Base-by-base conservation (phyloP, 1,140 invertebrate genomes). In the Monomorium pharaonis region DNA sequence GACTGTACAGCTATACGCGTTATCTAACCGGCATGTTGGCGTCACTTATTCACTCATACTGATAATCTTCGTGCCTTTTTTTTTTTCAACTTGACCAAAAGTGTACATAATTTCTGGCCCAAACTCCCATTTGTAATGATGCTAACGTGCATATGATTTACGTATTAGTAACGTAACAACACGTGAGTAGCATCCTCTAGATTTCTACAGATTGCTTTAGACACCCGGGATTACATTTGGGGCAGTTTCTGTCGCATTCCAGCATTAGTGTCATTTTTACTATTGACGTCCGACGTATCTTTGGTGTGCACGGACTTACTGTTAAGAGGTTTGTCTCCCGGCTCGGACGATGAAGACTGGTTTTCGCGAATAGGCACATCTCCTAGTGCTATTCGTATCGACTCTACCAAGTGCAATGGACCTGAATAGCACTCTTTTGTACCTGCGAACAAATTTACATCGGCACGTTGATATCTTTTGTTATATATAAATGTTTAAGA, bases 371-470 rank as follows among this genome's bases (percentile, higher is more conserved):
- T 42, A 69, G 86, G 14, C 92, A 95, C 95, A 60, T 96, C 94
- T 89, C 94, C 95, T 49, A 97, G 88, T 47, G 96, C 96, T 92
- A 95, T 95, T 89, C 96, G 95, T 84, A 97, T 96, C n/a, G 96
- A 95, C 80, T 97, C 95, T 83, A 97, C 94, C 80, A 97, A 89
- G 72, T 96, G 92, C 9, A 96, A 94, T 10, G 96, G 95, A 84
- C 96, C 96, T 49, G 94, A 92, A 91, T 96, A 95, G 76, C 95
- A 96, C 86, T 96, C 92, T 94, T 97, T 97, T 65, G 95, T 96
- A 93, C 97, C 97, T 97, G 94, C 88, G 95, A 95, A 87, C 27
- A 69, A 72, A 58, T 5, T 63, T 42, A 21, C n/a, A 78, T 56
- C 9, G 14, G 10, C 12, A 85, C 0, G 18, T 78, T 85, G 33